phyloP scores from a whole-genome alignment of 2,113 vertebrate species.

The Nannobrachium achirus region DNA sequence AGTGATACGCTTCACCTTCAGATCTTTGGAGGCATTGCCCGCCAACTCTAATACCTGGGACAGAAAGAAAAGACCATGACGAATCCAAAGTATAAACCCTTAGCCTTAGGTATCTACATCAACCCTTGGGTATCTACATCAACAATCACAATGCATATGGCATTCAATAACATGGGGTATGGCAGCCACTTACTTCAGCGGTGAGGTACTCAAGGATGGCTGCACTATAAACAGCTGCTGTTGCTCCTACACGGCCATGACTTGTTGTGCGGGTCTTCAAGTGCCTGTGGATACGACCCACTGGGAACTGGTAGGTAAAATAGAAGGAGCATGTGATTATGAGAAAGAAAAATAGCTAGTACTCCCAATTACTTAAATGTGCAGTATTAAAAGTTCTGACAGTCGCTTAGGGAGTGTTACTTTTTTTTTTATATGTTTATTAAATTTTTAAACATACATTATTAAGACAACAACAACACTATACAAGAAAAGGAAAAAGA shows the following conservation, averaged over 20 bases:
- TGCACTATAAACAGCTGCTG: constrained; percentile 96
- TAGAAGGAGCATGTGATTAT: not conserved
- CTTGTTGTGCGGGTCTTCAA: constrained; percentile 98
- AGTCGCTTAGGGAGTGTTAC: too few species aligned
- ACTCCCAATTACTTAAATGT: too few species aligned
- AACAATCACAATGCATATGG: not conserved
- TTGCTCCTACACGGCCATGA: constrained; percentile 96
- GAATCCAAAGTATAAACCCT: not conserved
- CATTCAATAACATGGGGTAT: not conserved
- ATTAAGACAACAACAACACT: too few species aligned
- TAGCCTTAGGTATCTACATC: not conserved
- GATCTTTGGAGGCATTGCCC: constrained; percentile 96
- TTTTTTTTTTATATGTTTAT: too few species aligned
- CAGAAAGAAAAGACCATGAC: not conserved
- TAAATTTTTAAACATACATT: too few species aligned
- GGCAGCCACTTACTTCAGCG: constrained; percentile 84
- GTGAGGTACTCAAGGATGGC: constrained; percentile 98
- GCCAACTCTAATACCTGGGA: constrained; percentile 96
- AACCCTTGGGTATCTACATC: not conserved
- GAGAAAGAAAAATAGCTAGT: too few species aligned
- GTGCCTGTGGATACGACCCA: constrained; percentile 97
- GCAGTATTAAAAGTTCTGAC: too few species aligned
- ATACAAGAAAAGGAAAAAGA: too few species aligned
- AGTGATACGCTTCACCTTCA: constrained; percentile 98
- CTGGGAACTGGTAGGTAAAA: constrained; percentile 86